These are phyloP conservation scores for Semibalanus balanoides DNA, from an alignment of 1,140 invertebrate genomes.

Conservation along the genomic window DNA sequence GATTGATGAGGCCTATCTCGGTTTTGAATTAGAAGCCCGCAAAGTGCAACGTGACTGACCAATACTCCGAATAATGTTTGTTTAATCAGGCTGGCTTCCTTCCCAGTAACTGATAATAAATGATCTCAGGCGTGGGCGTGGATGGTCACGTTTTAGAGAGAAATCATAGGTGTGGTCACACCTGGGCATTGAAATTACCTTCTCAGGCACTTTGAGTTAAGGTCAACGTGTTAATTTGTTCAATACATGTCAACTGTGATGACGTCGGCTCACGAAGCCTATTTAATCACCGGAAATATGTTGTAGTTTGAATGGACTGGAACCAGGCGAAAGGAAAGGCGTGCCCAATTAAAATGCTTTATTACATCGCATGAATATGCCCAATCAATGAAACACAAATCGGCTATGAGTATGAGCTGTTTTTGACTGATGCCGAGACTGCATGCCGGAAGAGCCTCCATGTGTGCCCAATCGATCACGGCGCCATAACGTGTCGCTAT, in stretches of 20 bases:
- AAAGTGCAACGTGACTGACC: conserved; percentile 16
- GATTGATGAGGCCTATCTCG: conserved; percentile 13
- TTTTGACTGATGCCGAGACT: too few species aligned
- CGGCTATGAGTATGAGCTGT: too few species aligned
- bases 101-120: background rate
- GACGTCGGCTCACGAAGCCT: too few species aligned
- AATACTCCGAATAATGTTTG: background rate
- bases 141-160: background rate
- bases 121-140: background rate
- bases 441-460: too few species aligned
- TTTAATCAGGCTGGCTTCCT: background rate
- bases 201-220: too few species aligned
- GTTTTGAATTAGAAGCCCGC: conserved; percentile 20
- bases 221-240: too few species aligned
- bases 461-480: too few species aligned
- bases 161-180: background rate
- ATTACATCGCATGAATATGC: background rate
- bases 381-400: too few species aligned
- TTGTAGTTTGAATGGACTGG: background rate
- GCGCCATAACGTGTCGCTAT: background rate
- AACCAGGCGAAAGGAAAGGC: background rate
- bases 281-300: background rate
- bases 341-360: background rate
- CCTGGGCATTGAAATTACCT: background rate
- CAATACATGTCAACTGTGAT: too few species aligned